Conservation (phyloP, 2,888 invertebrate species). For the Caenorhabditis sp. region DNA sequence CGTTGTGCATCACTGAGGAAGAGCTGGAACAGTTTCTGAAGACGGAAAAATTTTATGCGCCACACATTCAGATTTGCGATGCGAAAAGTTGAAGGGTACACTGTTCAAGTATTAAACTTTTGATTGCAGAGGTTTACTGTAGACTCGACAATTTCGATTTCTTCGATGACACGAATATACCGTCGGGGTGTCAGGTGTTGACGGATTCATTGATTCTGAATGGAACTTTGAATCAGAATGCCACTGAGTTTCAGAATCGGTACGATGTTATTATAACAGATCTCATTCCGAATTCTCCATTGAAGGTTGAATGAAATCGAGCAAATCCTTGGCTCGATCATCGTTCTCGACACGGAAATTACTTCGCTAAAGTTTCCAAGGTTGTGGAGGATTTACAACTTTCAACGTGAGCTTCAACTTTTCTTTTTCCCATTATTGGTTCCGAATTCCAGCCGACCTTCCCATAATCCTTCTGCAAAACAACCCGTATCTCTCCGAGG, state of each 20-base stretch:
- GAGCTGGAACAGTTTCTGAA: conserved; percentile 41
- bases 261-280: no score
- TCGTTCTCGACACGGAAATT: conserved; percentile 40
- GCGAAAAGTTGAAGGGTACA: no score
- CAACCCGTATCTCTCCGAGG: conserved; percentile 21
- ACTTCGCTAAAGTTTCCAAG: conserved; percentile 35
- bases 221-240: conserved; percentile 23
- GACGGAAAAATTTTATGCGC: conserved; percentile 47
- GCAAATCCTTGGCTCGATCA: conserved; percentile 50
- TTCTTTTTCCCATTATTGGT: no score
- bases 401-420: conserved; percentile 32
- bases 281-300: no score
- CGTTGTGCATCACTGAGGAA: conserved; percentile 45
- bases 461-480: conserved; percentile 54
- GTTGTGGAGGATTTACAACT: conserved; percentile 57
- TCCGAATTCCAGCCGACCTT: conserved; percentile 54
- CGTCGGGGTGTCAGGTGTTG: conserved; percentile 44
- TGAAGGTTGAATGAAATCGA: conserved; percentile 51
- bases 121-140: conserved; percentile 50
- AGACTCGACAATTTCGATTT: conserved; percentile 47
- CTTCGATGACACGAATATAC: conserved; percentile 51
- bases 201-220: conserved; percentile 59
- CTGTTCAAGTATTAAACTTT: no score
- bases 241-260: conserved; percentile 44
- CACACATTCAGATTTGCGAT: conserved; percentile 55